Evolutionary conservation across 23 tunicate species (phyloP).

Genomic region (Phallusia fumigata): DNA sequence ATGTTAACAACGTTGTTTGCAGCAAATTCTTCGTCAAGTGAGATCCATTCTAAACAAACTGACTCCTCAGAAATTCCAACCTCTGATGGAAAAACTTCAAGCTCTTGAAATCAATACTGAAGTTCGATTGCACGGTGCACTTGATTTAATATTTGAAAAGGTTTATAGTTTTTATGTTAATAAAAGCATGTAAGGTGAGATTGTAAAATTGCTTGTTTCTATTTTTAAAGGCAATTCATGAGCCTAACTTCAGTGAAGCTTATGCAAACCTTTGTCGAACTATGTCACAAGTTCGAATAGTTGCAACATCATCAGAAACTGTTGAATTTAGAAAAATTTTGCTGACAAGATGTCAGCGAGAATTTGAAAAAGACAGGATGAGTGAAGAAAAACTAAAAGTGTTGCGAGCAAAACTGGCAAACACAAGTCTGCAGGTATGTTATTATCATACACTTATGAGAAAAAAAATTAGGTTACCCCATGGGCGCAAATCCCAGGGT

Average conservation of each 20-base stretch:
- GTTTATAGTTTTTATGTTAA: not conserved
- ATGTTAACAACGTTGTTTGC: not conserved
- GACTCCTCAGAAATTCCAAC: conserved; percentile 78
- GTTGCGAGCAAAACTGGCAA: conserved; percentile 56
- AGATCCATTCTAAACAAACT: conserved; percentile 77
- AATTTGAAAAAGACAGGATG: conserved; percentile 66
- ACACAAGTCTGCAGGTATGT: conserved; percentile 40
- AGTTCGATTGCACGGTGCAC: conserved; percentile 36
- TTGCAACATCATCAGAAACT: conserved; percentile 13
- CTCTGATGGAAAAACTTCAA: conserved; percentile 53
- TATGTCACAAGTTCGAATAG: conserved; percentile 47
- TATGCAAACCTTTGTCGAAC: conserved; percentile 91
- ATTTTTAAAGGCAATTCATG: conserved; percentile 66
- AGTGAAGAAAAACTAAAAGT: conserved; percentile 35
- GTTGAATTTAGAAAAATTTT: conserved; percentile 77
- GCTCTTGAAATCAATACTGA: conserved; percentile 67
- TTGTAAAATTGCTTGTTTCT: too few species aligned
- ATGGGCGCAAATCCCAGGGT: too few species aligned
- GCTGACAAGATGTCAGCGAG: conserved; percentile 82
- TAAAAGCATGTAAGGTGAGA: too few species aligned
- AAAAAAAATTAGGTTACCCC: too few species aligned
- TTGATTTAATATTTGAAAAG: conserved; percentile 76
- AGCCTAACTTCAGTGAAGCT: conserved; percentile 73
- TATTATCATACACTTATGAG: too few species aligned
- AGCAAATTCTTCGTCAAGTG: conserved; percentile 54